Evolutionary conservation across 2,888 invertebrate species (phyloP), one percentile per base, ranked within the genome.

Genomic region (Clivina fossor): DNA sequence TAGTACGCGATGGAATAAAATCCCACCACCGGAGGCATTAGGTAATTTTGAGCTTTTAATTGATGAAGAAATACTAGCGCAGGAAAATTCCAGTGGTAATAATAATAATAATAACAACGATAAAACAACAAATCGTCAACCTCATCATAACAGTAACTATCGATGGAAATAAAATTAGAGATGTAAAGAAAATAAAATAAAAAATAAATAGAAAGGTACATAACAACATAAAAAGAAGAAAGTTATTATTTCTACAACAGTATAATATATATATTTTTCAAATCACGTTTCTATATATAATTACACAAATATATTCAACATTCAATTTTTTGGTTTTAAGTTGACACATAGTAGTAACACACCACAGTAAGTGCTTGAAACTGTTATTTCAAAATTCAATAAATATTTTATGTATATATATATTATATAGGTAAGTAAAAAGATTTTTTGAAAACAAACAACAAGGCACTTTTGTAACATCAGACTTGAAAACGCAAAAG

Each of bases 1-100:
- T 61, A 85, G 84, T 68, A 89, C 89, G 4, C 82, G 89, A 59
- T 93, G 92, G 92, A 88, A 90, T 71, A 93, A 93, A 76, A 79
- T 84, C 53, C 90, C 91, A 2, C 76, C 74, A 4, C 75, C 78
- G 1, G 89, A 91, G 62, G 82, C 86, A n/a, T 74, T 90, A 64
- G 88, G 88, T 1, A 89, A 90, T 71, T 93, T 93, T 69, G 91
- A 93, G 66, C 73, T 92, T 30, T 75, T 93, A 5, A 80, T 93
- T 47, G 92, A 93, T 66, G 93, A 93, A 74, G 92, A 93, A 62
- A 69, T 89, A 58, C 78, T 85, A 1, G 79, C 82, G 54, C 85
- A 84, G 65, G 85, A 86, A 16, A 83, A 84, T 19, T 22, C 8
- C 19, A n/a, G n/a, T n/a, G n/a, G n/a, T n/a, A n/a, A n/a, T n/a